Base-by-base conservation (phyloP, 2,113 vertebrate species). In the Seriola quinqueradiata region DNA sequence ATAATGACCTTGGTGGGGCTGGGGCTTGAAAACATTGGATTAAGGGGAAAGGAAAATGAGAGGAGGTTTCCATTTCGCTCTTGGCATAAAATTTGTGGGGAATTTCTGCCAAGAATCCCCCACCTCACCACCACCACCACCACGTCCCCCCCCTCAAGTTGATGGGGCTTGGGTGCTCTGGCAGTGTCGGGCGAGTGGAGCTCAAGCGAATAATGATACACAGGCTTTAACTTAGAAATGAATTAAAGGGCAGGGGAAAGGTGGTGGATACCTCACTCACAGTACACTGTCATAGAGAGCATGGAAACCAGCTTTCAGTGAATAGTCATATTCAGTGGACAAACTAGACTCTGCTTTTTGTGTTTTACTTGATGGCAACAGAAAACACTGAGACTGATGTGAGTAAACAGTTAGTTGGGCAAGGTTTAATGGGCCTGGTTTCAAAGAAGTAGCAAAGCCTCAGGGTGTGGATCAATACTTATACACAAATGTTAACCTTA, bases 21-120 rank as follows among this genome's bases (percentile, higher is more conserved):
- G 85, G 94, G 94, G 93, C 94, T 92, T 92, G 90, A 95, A 95
- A 96, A 95, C 94, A 95, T 94, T 95, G 95, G 95, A 95, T 95
- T 95, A 95, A 93, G 92, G 92, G 94, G 89, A 95, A 95, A 93
- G 92, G 93, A 94, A 95, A 95, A 94, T 92, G 90, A 92, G 93
- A 94, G 93, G 92, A 88, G 93, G 93, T 96, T 95, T 96, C 95
- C 95, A 96, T 96, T 95, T 95, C 91, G 42, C 90, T 93, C 93
- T 94, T 96, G 95, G 94, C 95, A 94, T 94, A 92, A 92, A 87
- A 92, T 94, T 92, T 94, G 92, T 81, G 85, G 90, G 85, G 87
- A 90, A 92, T 90, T 91, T 94, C 91, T 94, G 94, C 93, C 95
- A 94, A 94, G 91, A 93, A 90, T 81, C 84, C 83, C 85, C 84